These are phyloP conservation scores for Eulithis testata DNA, from an alignment of 2,888 invertebrate species.

Conservation along the genomic window DNA sequence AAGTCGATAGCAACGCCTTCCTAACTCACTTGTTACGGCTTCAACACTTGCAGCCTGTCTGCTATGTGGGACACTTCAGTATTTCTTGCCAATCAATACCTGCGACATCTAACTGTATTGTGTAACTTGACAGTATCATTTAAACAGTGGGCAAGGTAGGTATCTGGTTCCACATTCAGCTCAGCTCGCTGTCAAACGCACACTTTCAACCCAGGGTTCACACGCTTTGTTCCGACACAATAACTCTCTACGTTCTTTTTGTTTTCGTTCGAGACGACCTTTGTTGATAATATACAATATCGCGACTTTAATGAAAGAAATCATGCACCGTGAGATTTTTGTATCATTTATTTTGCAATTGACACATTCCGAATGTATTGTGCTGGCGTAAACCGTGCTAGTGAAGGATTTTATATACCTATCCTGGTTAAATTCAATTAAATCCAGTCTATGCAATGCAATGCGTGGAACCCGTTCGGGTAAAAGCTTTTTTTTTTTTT, in stretches of 20 bases:
- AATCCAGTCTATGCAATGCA: conserved; percentile 41
- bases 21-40: conserved; percentile 44
- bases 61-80: conserved; percentile 43
- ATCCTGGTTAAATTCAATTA: conserved; percentile 31
- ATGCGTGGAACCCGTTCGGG: no score
- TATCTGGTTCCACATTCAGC: conserved; percentile 45
- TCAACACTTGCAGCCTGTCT: conserved; percentile 43
- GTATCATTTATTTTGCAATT: conserved; percentile 73
- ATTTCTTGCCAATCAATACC: conserved; percentile 55
- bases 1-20: conserved; percentile 43
- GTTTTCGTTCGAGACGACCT: conserved; percentile 82
- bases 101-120: conserved; percentile 46
- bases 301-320: conserved; percentile 78
- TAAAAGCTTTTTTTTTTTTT: no score
- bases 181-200: conserved; percentile 65
- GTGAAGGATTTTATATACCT: conserved; percentile 45
- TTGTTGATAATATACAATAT: conserved; percentile 83
- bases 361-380: conserved; percentile 61
- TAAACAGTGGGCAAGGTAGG: conserved; percentile 39
- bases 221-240: conserved; percentile 81
- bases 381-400: conserved; percentile 35
- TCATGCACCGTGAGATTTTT: conserved; percentile 79
- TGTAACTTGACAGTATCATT: conserved; percentile 54
- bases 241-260: conserved; percentile 81
- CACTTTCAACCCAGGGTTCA: conserved; percentile 78